phyloP scores from a whole-genome alignment of 2,888 invertebrate genomes.

The Heliconius hortense region DNA sequence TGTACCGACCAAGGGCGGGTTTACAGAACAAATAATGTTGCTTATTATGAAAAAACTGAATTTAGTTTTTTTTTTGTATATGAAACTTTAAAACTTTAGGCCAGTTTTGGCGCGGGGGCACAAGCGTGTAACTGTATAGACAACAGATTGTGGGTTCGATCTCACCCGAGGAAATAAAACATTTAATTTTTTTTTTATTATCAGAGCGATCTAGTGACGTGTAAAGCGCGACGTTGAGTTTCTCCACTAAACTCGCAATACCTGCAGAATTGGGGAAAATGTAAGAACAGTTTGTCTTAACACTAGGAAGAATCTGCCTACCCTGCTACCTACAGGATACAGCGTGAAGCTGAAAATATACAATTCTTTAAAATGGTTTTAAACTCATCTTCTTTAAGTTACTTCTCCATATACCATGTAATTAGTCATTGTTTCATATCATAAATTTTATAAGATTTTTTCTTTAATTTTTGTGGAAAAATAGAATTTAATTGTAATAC shows the following conservation, averaged over 20 bases:
- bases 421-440: too few relatives aligned
- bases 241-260: too few relatives aligned
- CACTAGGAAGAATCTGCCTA: too few relatives aligned
- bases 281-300: too few relatives aligned
- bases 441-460: too few relatives aligned
- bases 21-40: constrained; percentile 3
- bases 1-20: background rate
- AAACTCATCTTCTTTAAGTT: too few relatives aligned
- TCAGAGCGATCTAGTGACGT: too few relatives aligned
- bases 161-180: background rate
- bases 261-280: too few relatives aligned
- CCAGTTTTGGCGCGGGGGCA: background rate
- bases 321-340: background rate
- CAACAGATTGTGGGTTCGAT: background rate
- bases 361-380: background rate
- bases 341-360: background rate
- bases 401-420: too few relatives aligned
- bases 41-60: background rate
- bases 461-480: too few relatives aligned
- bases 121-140: background rate
- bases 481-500: too few relatives aligned
- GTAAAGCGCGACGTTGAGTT: too few relatives aligned
- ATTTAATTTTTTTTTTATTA: background rate
- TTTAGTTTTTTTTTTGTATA: background rate
- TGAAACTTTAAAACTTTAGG: background rate